phyloP scores from a whole-genome alignment of 2,113 vertebrate species.

The Lophura nycthemera region DNA sequence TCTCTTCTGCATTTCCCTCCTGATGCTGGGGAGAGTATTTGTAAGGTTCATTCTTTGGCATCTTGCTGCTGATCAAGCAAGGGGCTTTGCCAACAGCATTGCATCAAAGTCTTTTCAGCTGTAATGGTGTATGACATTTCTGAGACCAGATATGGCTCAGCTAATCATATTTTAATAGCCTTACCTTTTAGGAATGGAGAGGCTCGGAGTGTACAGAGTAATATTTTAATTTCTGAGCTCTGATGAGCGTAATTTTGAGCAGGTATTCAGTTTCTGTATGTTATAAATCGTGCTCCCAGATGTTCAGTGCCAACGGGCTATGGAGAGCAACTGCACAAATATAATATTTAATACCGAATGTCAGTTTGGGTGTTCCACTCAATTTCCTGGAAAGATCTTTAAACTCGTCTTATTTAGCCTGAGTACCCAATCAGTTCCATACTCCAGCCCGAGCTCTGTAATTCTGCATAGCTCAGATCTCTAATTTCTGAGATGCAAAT shows the following conservation, averaged over 20 bases:
- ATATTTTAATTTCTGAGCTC: slow-evolving; percentile 80
- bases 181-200: slow-evolving; percentile 72
- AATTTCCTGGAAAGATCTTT: slow-evolving; percentile 85
- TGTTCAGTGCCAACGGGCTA: slow-evolving; percentile 74
- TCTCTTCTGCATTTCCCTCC: not conserved
- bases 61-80: slow-evolving; percentile 63
- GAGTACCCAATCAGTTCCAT: slow-evolving; percentile 78
- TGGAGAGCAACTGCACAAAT: slow-evolving; percentile 65
- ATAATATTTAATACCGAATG: slow-evolving; percentile 81
- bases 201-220: slow-evolving; percentile 44
- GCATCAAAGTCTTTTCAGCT: slow-evolving; percentile 71
- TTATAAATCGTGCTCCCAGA: slow-evolving; percentile 73
- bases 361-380: slow-evolving; percentile 85
- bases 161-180: slow-evolving; percentile 83
- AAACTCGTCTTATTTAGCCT: slow-evolving; percentile 76
- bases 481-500: slow-evolving; percentile 83
- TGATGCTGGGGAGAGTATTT: not conserved
- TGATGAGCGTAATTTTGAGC: slow-evolving; percentile 77
- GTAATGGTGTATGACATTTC: slow-evolving; percentile 82
- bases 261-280: slow-evolving; percentile 81
- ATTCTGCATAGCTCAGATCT: slow-evolving; percentile 74
- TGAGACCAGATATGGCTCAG: slow-evolving; percentile 74
- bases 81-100: slow-evolving; percentile 41
- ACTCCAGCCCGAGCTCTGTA: slow-evolving; percentile 65
- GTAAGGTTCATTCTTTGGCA: slow-evolving; percentile 8